Evolutionary conservation across 1,140 invertebrate species (phyloP).

Genomic region (Onthophagus taurus): DNA sequence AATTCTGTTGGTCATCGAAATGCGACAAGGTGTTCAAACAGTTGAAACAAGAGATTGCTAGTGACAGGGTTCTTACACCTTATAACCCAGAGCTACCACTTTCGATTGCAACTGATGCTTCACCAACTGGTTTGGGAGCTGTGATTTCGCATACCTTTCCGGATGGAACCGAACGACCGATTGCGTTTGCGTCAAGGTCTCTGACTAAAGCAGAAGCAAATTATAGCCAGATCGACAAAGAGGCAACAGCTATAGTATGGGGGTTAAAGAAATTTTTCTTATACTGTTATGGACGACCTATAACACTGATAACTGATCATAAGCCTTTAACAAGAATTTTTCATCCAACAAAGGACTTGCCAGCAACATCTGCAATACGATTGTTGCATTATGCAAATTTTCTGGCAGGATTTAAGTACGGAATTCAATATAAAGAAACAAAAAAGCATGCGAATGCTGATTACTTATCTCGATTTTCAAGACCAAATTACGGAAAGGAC

Average conservation of each 20-base stretch:
- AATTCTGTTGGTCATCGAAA: too few relatives aligned
- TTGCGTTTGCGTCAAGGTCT: constrained; percentile 18
- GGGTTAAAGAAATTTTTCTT: constrained; percentile 39
- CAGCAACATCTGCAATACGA: constrained; percentile 14
- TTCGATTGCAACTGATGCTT: too few relatives aligned
- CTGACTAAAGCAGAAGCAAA: constrained; percentile 16
- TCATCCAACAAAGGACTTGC: constrained; percentile 24
- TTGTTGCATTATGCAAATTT: constrained; percentile 13
- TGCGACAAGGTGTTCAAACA: too few relatives aligned
- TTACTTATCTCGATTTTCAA: too few relatives aligned
- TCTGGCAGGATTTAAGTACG: constrained; percentile 7
- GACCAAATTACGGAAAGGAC: too few relatives aligned
- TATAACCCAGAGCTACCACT: too few relatives aligned
- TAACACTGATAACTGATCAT: constrained; percentile 41
- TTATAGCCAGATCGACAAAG: constrained; percentile 23
- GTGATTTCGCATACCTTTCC: too few relatives aligned
- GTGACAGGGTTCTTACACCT: too few relatives aligned
- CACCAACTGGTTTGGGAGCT: too few relatives aligned
- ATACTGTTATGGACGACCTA: constrained; percentile 40
- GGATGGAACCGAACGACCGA: constrained; percentile 21
- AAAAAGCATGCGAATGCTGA: too few relatives aligned
- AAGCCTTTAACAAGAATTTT: constrained; percentile 31
- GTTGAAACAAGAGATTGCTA: too few relatives aligned
- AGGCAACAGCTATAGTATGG: constrained; percentile 26
- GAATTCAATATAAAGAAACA: too few relatives aligned